Conservation (phyloP, 2,113 vertebrate species). For the Callipepla squamata region DNA sequence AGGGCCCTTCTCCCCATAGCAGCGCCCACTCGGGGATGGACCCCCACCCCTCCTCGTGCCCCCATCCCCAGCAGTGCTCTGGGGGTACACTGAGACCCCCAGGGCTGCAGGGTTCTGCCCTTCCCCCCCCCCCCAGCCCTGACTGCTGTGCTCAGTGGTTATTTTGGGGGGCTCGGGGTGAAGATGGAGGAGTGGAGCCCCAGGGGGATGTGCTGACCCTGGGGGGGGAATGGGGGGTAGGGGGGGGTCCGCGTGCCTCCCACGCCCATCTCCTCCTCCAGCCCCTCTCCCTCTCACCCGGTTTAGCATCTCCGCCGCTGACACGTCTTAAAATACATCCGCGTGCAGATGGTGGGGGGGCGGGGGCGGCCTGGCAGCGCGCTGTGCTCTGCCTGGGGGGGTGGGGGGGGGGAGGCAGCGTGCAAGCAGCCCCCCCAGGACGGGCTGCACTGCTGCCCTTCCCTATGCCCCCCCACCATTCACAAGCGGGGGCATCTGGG, state of each 20-base stretch:
- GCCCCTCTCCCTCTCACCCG: constrained; percentile 10
- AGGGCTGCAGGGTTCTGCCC: neutral
- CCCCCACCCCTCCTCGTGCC: no score
- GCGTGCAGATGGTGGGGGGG: constrained; percentile 34
- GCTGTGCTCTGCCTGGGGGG: neutral
- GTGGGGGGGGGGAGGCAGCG: neutral
- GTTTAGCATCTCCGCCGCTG: constrained; percentile 14
- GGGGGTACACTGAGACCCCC: neutral
- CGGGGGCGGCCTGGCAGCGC: neutral
- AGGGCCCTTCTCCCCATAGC: neutral
- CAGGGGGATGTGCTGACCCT: neutral
- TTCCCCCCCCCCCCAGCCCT: neutral
- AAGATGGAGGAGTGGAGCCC: neutral
- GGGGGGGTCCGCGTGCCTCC: neutral
- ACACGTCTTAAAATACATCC: constrained; percentile 44
- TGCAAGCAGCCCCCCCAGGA: neutral
- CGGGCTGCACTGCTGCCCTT: neutral
- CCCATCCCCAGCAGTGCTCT: no score
- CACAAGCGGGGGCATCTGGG: constrained; percentile 9
- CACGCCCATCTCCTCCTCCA: neutral
- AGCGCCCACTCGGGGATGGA: no score
- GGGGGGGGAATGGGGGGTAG: no score
- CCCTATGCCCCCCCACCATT: neutral
- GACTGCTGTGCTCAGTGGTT: neutral
- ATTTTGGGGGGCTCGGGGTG: neutral